Conservation (phyloP, 1,140 invertebrate species). For the Mizuhopecten yessoensis region DNA sequence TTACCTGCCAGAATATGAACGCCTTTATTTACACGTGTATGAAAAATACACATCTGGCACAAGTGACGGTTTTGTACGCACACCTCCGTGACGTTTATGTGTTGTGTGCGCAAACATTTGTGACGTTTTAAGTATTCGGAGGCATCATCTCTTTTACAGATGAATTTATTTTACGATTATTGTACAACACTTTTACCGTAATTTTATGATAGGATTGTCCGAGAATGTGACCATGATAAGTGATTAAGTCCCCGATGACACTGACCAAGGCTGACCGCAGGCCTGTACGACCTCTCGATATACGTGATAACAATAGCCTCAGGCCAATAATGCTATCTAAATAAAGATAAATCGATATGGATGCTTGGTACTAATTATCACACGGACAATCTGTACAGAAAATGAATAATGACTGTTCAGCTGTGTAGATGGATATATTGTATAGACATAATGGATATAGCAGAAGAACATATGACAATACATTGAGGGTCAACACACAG, state of each 20-base stretch:
- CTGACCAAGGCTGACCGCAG: not conserved
- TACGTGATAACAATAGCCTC: not conserved
- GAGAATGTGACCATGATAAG: not conserved
- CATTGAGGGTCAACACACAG: no score
- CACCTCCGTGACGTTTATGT: not conserved
- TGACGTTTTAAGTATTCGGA: conserved; percentile 26
- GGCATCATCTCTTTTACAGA: not conserved
- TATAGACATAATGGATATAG: no score
- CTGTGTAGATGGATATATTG: no score
- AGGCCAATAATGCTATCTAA: not conserved
- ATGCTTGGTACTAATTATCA: not conserved
- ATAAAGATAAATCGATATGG: not conserved
- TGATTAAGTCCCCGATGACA: not conserved
- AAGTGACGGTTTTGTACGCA: not conserved
- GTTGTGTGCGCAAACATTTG: not conserved
- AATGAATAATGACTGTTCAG: no score
- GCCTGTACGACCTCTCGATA: not conserved
- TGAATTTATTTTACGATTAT: not conserved
- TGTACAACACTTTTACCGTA: not conserved
- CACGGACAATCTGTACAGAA: not conserved
- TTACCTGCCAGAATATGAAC: not conserved
- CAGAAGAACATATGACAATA: no score
- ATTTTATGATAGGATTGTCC: not conserved
- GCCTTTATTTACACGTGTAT: not conserved
- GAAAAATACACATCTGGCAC: not conserved